Conservation (phyloP, 2,888 invertebrate species). For the Campopleginae sp. region DNA sequence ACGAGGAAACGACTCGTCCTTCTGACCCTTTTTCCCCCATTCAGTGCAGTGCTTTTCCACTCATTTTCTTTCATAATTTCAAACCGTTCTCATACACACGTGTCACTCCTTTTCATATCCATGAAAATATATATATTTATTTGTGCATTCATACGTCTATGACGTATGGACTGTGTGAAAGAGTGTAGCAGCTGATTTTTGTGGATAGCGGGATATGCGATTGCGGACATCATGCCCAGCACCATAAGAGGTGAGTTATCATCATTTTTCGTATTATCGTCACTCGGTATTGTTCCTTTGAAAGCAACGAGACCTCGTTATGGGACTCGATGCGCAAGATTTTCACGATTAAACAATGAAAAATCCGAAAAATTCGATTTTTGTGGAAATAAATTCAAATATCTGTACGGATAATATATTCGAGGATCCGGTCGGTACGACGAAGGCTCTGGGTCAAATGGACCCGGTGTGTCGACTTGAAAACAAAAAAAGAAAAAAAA, state of each 20-base stretch:
- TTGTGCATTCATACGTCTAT: constrained; percentile 4
- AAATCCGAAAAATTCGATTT: too few species aligned
- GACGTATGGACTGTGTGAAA: constrained; percentile 19
- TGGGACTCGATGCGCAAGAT: not conserved
- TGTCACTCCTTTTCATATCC: not conserved
- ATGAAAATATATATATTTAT: not conserved
- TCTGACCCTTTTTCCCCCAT: not conserved
- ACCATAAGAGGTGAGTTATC: constrained; percentile 83
- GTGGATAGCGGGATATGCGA: constrained; percentile 82
- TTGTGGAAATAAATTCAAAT: too few species aligned
- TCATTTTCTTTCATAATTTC: not conserved
- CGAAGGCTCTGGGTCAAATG: not conserved
- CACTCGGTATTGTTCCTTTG: too few species aligned
- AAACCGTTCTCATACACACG: not conserved
- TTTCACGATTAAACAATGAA: not conserved
- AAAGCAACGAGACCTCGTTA: not conserved
- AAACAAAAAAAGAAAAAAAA: too few species aligned
- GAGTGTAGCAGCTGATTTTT: constrained; percentile 46
- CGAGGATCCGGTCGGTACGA: too few species aligned
- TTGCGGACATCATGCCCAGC: constrained; percentile 83
- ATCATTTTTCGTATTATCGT: too few species aligned
- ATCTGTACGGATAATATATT: too few species aligned
- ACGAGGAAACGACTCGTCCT: not conserved
- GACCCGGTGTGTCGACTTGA: not conserved
- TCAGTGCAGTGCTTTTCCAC: constrained; percentile 39